phyloP scores from a whole-genome alignment of 2,113 vertebrate species.

The Sprattus sprattus region DNA sequence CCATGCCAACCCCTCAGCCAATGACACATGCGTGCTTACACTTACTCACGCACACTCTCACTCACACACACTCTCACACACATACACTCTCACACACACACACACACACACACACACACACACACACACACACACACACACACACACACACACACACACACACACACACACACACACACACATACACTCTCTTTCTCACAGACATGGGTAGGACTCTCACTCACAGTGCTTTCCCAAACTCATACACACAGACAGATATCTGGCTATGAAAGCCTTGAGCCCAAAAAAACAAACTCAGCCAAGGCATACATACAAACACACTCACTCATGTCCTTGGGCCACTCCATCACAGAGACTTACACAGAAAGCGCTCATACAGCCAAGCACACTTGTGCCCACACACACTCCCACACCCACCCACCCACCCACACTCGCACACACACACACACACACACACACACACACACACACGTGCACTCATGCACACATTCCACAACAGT shows the following conservation, averaged over 20 bases:
- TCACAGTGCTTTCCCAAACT: background rate
- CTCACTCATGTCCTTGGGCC: background rate
- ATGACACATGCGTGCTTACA: background rate
- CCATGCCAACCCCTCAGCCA: conserved; percentile 12
- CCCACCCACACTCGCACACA: background rate
- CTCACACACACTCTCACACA: background rate
- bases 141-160: background rate
- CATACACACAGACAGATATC: too few species aligned
- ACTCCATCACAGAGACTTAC: background rate
- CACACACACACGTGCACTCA: background rate
- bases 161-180: background rate
- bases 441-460: conserved; percentile 2
- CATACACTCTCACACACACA: background rate
- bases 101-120: too few species aligned
- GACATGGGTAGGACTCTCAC: too few species aligned
- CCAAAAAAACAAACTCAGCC: background rate
- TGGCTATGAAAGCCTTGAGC: background rate
- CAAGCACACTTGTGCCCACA: background rate
- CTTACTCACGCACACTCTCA: background rate
- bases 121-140: background rate
- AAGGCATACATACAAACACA: background rate
- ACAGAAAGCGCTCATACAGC: too few species aligned
- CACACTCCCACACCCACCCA: background rate
- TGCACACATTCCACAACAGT: background rate
- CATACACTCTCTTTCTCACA: background rate